Percentiles rank a stretch among this genome's conserved stretches.
Conservation (phyloP, 2,797 vertebrate species). For the Lates japonicus region DNA sequence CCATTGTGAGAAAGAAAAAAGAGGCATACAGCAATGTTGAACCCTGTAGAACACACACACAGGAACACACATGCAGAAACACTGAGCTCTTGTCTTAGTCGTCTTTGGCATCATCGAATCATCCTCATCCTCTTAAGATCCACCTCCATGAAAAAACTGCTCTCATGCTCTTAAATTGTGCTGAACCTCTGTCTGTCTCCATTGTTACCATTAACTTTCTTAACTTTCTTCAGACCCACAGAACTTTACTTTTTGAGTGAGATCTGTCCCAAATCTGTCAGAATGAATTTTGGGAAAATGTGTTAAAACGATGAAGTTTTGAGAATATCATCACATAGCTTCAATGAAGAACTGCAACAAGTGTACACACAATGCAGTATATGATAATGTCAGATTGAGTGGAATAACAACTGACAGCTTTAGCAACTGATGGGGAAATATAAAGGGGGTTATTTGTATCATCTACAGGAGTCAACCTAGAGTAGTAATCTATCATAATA, state of each 20-base stretch:
- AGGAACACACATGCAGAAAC: no score
- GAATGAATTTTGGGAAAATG: neutral
- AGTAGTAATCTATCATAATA: neutral
- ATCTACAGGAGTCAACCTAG: neutral
- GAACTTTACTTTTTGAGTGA: neutral
- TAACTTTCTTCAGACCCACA: neutral
- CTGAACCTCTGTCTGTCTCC: neutral
- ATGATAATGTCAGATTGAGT: neutral
- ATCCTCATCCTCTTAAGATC: neutral
- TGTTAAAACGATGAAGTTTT: neutral
- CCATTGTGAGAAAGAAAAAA: neutral
- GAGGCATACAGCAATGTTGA: neutral
- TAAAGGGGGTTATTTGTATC: neutral
- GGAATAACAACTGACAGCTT: neutral
- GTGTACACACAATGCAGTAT: neutral
- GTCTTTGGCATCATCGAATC: neutral
- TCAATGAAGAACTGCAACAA: neutral
- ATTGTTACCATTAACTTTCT: neutral
- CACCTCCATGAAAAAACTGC: neutral
- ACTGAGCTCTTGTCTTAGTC: neutral
- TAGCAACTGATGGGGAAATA: neutral
- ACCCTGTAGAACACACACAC: neutral
- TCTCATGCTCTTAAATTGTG: no score
- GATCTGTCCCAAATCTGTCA: neutral
- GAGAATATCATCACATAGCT: neutral